These are phyloP conservation scores for Melospiza georgiana DNA, from an alignment of 2,113 vertebrate genomes.

Conservation along the genomic window DNA sequence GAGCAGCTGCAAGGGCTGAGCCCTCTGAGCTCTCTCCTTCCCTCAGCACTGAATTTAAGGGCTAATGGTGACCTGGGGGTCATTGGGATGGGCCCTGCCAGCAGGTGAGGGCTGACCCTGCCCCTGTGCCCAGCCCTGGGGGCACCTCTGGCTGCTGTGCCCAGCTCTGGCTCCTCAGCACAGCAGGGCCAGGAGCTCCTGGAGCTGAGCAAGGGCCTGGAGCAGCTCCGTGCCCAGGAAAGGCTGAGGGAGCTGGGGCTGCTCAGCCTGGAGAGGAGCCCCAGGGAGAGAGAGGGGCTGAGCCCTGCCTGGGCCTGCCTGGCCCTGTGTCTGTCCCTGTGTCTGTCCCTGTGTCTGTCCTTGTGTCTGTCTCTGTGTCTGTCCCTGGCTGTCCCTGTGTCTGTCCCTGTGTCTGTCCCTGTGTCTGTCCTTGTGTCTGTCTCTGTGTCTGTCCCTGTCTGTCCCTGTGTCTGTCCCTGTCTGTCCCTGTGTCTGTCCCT, in stretches of 20 bases:
- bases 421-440: too few relatives aligned
- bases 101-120: not conserved
- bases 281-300: too few relatives aligned
- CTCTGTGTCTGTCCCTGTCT: too few relatives aligned
- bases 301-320: too few relatives aligned
- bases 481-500: too few relatives aligned
- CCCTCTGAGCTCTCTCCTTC: not conserved
- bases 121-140: not conserved
- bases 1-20: not conserved
- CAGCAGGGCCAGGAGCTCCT: not conserved
- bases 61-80: not conserved
- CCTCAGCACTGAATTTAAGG: not conserved
- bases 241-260: not conserved
- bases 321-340: too few relatives aligned
- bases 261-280: too few relatives aligned
- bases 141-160: not conserved
- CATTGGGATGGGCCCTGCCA: accelerated
- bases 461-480: too few relatives aligned
- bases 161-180: not conserved
- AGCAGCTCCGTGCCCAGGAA: not conserved
- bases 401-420: too few relatives aligned
- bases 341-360: too few relatives aligned
- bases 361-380: too few relatives aligned
- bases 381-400: too few relatives aligned
- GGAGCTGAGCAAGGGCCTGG: not conserved